These are phyloP conservation scores for Columba livia DNA, from an alignment of 2,113 vertebrate species.

Conservation along the genomic window DNA sequence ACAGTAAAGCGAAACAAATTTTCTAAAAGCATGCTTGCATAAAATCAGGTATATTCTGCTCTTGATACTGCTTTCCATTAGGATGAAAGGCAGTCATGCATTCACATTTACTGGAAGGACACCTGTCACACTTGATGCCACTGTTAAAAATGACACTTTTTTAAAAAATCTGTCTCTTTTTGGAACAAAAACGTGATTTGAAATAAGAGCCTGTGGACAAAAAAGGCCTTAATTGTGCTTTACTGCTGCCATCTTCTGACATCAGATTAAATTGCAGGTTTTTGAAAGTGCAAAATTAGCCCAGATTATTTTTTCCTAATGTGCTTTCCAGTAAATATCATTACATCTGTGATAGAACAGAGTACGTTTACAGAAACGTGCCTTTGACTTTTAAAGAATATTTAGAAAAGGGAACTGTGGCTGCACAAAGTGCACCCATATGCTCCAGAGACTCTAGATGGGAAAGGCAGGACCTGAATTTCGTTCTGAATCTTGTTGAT, in stretches of 20 bases:
- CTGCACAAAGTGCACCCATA: background rate
- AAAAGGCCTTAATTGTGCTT: background rate
- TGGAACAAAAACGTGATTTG: background rate
- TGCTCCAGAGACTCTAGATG: background rate
- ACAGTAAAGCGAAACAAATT: background rate
- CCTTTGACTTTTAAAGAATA: background rate
- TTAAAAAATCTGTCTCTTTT: background rate
- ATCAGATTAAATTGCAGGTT: background rate
- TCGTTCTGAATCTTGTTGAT: background rate
- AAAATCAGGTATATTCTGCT: background rate
- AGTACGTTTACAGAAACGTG: background rate
- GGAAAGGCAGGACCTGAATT: background rate
- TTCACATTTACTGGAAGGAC: background rate
- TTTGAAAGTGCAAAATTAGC: background rate
- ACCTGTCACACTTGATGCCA: background rate
- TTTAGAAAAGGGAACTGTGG: background rate
- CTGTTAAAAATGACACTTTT: background rate
- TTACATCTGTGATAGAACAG: background rate
- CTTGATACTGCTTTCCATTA: background rate
- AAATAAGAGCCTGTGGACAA: background rate
- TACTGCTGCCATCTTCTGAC: slow-evolving; percentile 70
- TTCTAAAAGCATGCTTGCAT: background rate
- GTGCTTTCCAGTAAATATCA: background rate
- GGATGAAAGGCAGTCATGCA: background rate
- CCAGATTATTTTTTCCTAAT: background rate